Evolutionary conservation across 2,888 invertebrate genomes (phyloP), one percentile per base, ranked within the genome.

Genomic region (Melanostoma mellinum): DNA sequence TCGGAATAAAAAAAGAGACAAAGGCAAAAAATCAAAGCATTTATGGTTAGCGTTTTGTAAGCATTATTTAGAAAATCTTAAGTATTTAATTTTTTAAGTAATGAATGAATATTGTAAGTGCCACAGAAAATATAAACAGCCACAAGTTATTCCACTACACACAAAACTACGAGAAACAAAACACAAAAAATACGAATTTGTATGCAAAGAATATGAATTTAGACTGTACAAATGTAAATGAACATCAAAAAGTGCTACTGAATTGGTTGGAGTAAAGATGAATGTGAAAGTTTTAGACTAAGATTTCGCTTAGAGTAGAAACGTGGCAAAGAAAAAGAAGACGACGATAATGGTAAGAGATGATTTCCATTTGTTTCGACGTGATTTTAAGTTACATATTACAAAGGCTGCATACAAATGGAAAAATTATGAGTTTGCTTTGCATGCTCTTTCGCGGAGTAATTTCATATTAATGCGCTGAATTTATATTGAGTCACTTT

Each of bases 1-100:
- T 61, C 1, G 48, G 52, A 40, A 67, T 48, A 56, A 74, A 81
- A 71, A 79, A 76, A 82, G 80, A 81, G 77, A 85, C 82, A 82
- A 78, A 85, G 78, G 82, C 82, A 76, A 85, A 85, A 82, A 82
- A 77, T 82, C 76, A 78, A 82, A 85, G 82, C 85, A 85, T 68
- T 20, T 72, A 77, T 82, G 67, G 77, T 85, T 85, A 85, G 85
- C 76, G 74, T 50, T 81, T 65, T 65, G 55, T 79, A 84, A 84
- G 84, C 84, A 20, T 55, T 72, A 53, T 56, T 60, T 4, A 9
- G 52, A 42, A 42, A 65, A 65, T 68, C 73, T 33, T 81, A 53
- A 65, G 53, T 56, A 61, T 32, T 46, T 61, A 61, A 30, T 38
- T 50, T 50, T 50, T 30, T 58, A 36, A 42, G 53, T 52, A 20